phyloP scores from a whole-genome alignment of 1,140 invertebrate genomes.

The Drosophila miranda region DNA sequence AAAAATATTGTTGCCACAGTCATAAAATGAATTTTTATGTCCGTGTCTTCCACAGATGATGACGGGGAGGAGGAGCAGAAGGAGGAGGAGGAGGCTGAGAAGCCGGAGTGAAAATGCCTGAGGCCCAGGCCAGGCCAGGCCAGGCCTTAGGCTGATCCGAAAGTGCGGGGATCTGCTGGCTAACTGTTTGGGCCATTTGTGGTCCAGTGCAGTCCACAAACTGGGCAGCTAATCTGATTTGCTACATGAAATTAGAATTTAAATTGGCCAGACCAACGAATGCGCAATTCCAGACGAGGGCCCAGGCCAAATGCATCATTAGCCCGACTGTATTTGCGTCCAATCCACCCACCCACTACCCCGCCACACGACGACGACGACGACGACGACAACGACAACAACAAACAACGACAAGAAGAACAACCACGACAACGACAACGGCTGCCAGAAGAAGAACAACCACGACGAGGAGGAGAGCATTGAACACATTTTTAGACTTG shows the following conservation, averaged over 20 bases:
- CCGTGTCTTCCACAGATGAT: neutral
- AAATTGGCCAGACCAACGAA: constrained; percentile 58
- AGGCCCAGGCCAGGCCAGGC: neutral
- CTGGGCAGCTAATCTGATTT: constrained; percentile 69
- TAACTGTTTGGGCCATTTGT: constrained; percentile 65
- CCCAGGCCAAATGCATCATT: constrained; percentile 65
- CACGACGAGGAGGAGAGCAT: constrained; percentile 10
- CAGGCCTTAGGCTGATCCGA: constrained; percentile 11
- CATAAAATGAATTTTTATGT: constrained; percentile 48
- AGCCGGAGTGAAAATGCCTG: neutral
- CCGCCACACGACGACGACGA: constrained; percentile 39
- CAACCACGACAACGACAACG: constrained; percentile 43
- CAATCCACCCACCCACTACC: constrained; percentile 43
- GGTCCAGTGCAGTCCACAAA: constrained; percentile 9
- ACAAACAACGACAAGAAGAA: constrained; percentile 46
- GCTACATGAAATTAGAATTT: constrained; percentile 76
- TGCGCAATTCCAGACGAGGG: constrained; percentile 46
- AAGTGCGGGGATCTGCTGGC: constrained; percentile 17
- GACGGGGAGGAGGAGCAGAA: constrained; percentile 4
- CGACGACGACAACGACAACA: constrained; percentile 61
- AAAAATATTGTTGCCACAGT: constrained; percentile 53
- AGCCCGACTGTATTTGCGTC: constrained; percentile 40
- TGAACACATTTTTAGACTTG: constrained; percentile 69
- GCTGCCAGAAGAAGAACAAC: constrained; percentile 5
- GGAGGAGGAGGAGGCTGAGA: constrained; percentile 22